Base-by-base conservation (phyloP, 2,113 vertebrate species). In the Microtus oregoni region DNA sequence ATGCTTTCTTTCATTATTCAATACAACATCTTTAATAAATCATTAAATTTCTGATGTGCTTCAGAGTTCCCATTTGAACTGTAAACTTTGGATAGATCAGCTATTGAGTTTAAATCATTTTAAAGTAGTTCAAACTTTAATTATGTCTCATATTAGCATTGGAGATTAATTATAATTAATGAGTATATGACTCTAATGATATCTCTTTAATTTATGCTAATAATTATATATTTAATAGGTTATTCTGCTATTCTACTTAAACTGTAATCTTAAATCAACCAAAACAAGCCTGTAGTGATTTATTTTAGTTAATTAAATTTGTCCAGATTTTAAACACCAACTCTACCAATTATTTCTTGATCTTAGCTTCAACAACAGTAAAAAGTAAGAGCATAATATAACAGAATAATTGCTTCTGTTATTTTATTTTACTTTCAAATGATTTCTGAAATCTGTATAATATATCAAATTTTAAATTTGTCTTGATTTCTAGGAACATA, bases 61-160 rank as follows among this genome's bases (percentile, higher is more conserved):
- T 77, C 47, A 35, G 58, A 32, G 52, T 26, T 89, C 19, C 9
- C 22, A 82, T 61, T 52, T 92, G 6, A 89, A 67, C 50, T 44
- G 14, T n/a, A 55, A 52, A 94, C 73, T 20, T 47, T 55, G 72
- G 10, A 13, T 44, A 70, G 1, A 55, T 65, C 32, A 76, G 3
- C 76, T 73, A 96, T 47, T 91, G 41, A 52, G 5, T 17, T 94
- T 47, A 52, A 61, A 47, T 85, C 3, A 41, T 86, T 73, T 47
- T 73, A 79, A 76, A 73, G 65, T 78, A 88, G 7, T 85, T 77
- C 58, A 35, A 83, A 87, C 77, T 83, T n/a, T 68, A 93, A 72
- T 38, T 72, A 30, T 24, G 55, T 78, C 12, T 72, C 75, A 10
- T 30, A 52, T 5, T 91, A 76, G 6, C 13, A n/a, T 22, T 83